Evolutionary conservation across 2,888 invertebrate species (phyloP).

Genomic region (Sinopyrophorus schimmeli): DNA sequence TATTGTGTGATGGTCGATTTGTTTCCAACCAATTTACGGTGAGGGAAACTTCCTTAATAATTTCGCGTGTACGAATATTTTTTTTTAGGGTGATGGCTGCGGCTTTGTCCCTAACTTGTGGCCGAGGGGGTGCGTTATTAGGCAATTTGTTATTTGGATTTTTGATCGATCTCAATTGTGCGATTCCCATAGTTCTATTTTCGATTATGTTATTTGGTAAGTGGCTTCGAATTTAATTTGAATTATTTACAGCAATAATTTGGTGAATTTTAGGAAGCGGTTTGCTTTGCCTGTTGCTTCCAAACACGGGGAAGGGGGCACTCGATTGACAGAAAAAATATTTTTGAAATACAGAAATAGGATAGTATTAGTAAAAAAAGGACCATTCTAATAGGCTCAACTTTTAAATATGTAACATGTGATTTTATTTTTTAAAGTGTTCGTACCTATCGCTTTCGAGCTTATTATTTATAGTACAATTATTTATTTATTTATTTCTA

Average conservation of each 20-base stretch:
- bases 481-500: no score
- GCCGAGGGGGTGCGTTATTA: constrained; percentile 74
- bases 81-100: constrained; percentile 77
- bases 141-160: constrained; percentile 79
- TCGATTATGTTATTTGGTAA: constrained; percentile 74
- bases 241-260: constrained; percentile 9
- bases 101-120: constrained; percentile 76
- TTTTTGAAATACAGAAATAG: neutral
- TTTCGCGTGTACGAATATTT: constrained; percentile 2
- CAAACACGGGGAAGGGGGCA: constrained; percentile 74
- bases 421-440: no score
- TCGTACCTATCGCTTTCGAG: no score
- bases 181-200: constrained; percentile 74
- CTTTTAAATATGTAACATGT: no score
- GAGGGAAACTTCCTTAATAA: constrained; percentile 34
- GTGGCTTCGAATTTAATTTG: constrained; percentile 46
- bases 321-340: constrained; percentile 59
- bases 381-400: no score
- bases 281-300: constrained; percentile 72
- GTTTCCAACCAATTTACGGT: constrained; percentile 83
- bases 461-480: no score
- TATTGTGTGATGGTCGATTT: constrained; percentile 81
- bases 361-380: no score
- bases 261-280: constrained; percentile 69
- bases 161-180: constrained; percentile 78